Conservation (phyloP, 1,140 invertebrate species). For the Drosophila varians region DNA sequence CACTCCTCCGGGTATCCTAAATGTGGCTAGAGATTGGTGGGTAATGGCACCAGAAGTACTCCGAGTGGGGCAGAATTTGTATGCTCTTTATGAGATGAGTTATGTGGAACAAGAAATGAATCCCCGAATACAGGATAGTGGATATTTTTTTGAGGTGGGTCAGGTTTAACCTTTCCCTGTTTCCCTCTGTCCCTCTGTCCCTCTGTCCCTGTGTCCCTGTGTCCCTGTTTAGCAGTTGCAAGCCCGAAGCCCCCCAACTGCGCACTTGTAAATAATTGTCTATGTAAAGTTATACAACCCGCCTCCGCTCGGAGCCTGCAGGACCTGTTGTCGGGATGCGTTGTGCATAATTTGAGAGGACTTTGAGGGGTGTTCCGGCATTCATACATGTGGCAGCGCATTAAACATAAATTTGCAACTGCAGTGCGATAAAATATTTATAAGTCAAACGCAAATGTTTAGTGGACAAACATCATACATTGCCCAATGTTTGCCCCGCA, state of each 20-base stretch:
- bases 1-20: constrained; percentile 26
- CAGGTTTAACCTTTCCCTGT: not conserved
- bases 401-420: constrained; percentile 44
- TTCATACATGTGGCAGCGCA: constrained; percentile 41
- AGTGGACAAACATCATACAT: constrained; percentile 64
- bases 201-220: no score
- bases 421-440: constrained; percentile 64
- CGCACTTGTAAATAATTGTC: constrained; percentile 78
- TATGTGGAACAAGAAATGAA: not conserved
- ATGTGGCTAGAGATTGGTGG: constrained; percentile 35
- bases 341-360: constrained; percentile 69
- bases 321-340: constrained; percentile 22
- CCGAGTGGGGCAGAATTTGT: constrained; percentile 15
- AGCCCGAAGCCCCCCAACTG: constrained; percentile 40
- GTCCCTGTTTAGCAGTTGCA: constrained; percentile 1
- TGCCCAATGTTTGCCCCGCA: constrained; percentile 30
- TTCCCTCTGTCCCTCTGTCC: no score
- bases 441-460: constrained; percentile 73
- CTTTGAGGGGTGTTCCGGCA: constrained; percentile 30
- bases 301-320: no score
- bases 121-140: no score
- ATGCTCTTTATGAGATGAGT: not conserved
- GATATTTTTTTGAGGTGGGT: not conserved
- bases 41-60: constrained; percentile 12
- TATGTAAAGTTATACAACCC: constrained; percentile 75